Conservation (phyloP, 2,888 invertebrate genomes). For the Lepas anatifera region DNA sequence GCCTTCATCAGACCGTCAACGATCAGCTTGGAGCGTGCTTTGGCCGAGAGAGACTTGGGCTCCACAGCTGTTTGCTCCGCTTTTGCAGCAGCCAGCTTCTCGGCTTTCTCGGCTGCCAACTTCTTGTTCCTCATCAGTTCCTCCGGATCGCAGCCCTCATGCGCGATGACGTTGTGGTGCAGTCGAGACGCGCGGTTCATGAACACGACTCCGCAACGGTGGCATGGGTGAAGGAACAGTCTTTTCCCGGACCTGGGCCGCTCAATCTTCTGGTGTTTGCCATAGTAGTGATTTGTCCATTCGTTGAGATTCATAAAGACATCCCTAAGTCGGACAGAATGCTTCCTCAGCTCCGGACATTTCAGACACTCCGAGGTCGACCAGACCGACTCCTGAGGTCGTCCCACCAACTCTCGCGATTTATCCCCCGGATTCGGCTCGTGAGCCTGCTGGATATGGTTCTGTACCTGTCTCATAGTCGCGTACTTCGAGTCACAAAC, state of each 20-base stretch:
- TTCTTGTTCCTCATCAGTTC: neutral
- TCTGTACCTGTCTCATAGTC: neutral
- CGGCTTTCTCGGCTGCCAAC: neutral
- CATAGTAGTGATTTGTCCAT: neutral
- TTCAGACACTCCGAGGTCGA: neutral
- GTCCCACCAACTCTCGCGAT: neutral
- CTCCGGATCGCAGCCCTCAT: neutral
- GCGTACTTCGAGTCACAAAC: neutral
- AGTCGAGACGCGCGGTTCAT: neutral
- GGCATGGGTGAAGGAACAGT: neutral
- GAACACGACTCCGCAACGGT: neutral
- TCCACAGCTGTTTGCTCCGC: neutral
- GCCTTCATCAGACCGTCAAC: neutral
- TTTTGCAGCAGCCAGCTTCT: neutral
- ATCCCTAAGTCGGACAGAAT: neutral
- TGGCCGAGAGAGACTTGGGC: neutral
- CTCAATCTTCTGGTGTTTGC: neutral
- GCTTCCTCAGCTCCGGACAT: neutral
- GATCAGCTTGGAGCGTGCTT: neutral
- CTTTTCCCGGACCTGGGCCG: neutral
- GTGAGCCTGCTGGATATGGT: neutral
- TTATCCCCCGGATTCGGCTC: neutral
- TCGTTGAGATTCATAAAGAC: neutral
- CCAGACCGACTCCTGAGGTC: neutral
- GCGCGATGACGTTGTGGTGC: neutral